These are phyloP conservation scores for Ammospiza nelsoni DNA, from an alignment of 2,113 vertebrate species.

Conservation along the genomic window DNA sequence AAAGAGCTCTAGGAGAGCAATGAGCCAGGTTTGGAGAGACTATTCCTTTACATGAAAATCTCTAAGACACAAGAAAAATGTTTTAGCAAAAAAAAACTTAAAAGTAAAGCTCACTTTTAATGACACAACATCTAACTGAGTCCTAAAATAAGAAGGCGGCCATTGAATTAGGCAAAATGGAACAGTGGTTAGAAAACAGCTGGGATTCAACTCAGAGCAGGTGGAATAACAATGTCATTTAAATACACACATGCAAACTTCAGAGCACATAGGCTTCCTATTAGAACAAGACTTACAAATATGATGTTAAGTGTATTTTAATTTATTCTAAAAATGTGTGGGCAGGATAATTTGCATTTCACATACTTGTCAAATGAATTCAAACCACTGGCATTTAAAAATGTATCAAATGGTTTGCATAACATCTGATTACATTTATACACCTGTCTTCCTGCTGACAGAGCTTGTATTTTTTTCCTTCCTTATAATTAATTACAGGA, in stretches of 20 bases:
- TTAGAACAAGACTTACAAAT: slow-evolving; percentile 59
- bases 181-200: background rate
- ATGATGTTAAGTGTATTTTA: slow-evolving; percentile 56
- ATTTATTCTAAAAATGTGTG: slow-evolving; percentile 68
- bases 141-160: background rate
- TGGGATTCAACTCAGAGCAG: slow-evolving; percentile 23
- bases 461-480: slow-evolving; percentile 48
- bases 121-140: background rate
- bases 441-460: slow-evolving; percentile 52
- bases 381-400: slow-evolving; percentile 60
- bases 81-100: background rate
- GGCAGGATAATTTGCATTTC: slow-evolving; percentile 66
- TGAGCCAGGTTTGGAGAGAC: background rate
- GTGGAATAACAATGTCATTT: slow-evolving; percentile 28
- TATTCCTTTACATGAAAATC: background rate
- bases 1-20: background rate
- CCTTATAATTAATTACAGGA: slow-evolving; percentile 47
- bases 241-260: background rate
- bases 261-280: slow-evolving; percentile 19
- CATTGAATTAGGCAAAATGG: background rate
- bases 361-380: slow-evolving; percentile 59
- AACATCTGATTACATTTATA: slow-evolving; percentile 68
- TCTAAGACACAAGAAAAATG: background rate
- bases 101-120: background rate
- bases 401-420: slow-evolving; percentile 58